These are phyloP conservation scores for Oligia fasciuncula DNA, from an alignment of 2,888 invertebrate species.

Conservation along the genomic window DNA sequence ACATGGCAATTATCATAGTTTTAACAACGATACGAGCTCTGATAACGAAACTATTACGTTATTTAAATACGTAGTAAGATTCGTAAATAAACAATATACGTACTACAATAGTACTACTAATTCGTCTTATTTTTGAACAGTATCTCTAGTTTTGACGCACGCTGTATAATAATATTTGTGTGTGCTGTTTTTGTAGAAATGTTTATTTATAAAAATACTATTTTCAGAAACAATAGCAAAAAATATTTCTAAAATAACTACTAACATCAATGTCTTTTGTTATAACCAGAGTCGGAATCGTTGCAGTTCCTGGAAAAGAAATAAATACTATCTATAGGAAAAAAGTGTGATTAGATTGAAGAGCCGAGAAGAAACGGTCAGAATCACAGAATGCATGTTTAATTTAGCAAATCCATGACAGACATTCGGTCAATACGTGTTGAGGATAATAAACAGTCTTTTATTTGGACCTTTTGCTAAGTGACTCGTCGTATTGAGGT, in stretches of 20 bases:
- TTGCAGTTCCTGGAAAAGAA: not conserved
- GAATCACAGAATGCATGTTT: constrained; percentile 19
- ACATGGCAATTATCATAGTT: constrained; percentile 49
- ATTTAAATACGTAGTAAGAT: constrained; percentile 25
- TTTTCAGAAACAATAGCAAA: constrained; percentile 12
- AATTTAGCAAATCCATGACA: constrained; percentile 14
- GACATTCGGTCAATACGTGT: constrained; percentile 43
- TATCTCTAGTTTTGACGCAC: constrained; percentile 41
- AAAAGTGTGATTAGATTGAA: constrained; percentile 1
- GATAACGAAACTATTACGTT: constrained; percentile 34
- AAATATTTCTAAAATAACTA: not conserved
- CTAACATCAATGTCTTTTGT: not conserved
- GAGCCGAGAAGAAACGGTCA: constrained; percentile 9
- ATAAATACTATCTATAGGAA: not conserved
- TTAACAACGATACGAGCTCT: constrained; percentile 34
- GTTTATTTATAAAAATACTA: constrained; percentile 8
- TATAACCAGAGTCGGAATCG: not conserved
- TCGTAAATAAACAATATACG: constrained; percentile 21
- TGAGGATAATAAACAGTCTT: constrained; percentile 19
- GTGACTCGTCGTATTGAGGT: constrained; percentile 61
- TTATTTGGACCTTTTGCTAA: constrained; percentile 44
- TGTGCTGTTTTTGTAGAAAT: constrained; percentile 22
- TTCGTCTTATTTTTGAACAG: constrained; percentile 38
- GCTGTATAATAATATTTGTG: constrained; percentile 47
- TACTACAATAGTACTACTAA: constrained; percentile 4